phyloP scores from a whole-genome alignment of 92 coral and sea anemone genomes.

The Diadumene lineata region DNA sequence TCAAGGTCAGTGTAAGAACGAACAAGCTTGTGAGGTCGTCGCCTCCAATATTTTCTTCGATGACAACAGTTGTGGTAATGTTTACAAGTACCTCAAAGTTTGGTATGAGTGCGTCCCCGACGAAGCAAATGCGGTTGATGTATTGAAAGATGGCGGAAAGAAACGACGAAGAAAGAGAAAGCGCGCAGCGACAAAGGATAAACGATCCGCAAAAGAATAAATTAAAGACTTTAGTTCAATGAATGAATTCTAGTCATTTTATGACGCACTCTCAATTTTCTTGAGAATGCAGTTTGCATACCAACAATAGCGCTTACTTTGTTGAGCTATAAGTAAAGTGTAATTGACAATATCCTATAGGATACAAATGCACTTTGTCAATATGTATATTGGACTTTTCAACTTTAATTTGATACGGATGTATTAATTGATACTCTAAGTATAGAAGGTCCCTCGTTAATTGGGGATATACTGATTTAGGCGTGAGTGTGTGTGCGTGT shows the following conservation, averaged over 20 bases:
- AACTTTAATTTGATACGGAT: slow-evolving; percentile 94
- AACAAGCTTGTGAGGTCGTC: slow-evolving; percentile 99
- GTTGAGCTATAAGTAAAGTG: slow-evolving; percentile 84
- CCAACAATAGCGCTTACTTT: slow-evolving; percentile 68
- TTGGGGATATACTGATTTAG: slow-evolving; percentile 55
- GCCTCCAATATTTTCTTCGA: slow-evolving; percentile 99
- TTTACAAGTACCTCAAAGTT: slow-evolving; percentile 95
- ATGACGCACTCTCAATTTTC: slow-evolving; percentile 61
- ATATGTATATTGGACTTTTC: slow-evolving; percentile 92
- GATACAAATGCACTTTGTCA: slow-evolving; percentile 77
- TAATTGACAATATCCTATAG: slow-evolving; percentile 57
- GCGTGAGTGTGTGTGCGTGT: slow-evolving; percentile 24
- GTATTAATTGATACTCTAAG: slow-evolving; percentile 54
- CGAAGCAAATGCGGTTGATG: slow-evolving; percentile 98
- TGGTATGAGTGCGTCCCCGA: slow-evolving; percentile 99
- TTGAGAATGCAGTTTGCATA: slow-evolving; percentile 54
- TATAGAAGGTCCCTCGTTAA: slow-evolving; percentile 65
- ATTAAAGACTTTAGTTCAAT: slow-evolving; percentile 40
- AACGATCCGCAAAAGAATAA: slow-evolving; percentile 77
- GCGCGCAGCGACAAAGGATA: slow-evolving; percentile 97
- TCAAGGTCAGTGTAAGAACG: slow-evolving; percentile 97
- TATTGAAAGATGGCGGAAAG: slow-evolving; percentile 95
- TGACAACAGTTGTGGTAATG: slow-evolving; percentile 96
- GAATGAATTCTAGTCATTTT: slow-evolving; percentile 53
- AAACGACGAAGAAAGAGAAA: slow-evolving; percentile 93